phyloP scores from a whole-genome alignment of 2,113 vertebrate species.

The Brienomyrus longianalis region DNA sequence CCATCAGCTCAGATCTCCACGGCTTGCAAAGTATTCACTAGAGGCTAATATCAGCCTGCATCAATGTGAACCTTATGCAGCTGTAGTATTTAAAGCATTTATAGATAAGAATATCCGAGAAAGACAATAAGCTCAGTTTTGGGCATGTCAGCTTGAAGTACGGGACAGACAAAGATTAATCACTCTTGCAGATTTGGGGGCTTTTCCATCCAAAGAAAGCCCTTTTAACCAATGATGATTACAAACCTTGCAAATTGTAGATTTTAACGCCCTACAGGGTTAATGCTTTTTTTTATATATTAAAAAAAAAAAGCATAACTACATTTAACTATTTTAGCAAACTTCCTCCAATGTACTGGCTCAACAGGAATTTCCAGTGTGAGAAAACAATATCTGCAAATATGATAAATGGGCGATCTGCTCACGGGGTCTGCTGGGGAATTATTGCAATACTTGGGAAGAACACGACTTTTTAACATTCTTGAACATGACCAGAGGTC shows the following conservation, averaged over 20 bases:
- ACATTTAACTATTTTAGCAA: background rate
- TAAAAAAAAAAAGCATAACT: background rate
- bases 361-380: background rate
- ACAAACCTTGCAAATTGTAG: background rate
- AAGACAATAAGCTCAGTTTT: background rate
- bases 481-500: background rate
- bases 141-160: background rate
- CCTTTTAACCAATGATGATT: background rate
- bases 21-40: background rate
- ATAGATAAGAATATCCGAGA: background rate
- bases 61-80: background rate
- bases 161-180: background rate
- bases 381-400: background rate
- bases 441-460: background rate
- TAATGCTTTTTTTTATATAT: background rate
- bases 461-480: background rate
- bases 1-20: background rate
- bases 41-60: background rate
- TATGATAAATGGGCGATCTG: background rate
- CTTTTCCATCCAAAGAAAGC: background rate
- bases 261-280: background rate
- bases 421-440: background rate
- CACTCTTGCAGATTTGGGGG: background rate
- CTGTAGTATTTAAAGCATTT: background rate
- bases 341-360: background rate